Base-by-base conservation (phyloP, 2,888 invertebrate genomes). In the Cheilosia soror region DNA sequence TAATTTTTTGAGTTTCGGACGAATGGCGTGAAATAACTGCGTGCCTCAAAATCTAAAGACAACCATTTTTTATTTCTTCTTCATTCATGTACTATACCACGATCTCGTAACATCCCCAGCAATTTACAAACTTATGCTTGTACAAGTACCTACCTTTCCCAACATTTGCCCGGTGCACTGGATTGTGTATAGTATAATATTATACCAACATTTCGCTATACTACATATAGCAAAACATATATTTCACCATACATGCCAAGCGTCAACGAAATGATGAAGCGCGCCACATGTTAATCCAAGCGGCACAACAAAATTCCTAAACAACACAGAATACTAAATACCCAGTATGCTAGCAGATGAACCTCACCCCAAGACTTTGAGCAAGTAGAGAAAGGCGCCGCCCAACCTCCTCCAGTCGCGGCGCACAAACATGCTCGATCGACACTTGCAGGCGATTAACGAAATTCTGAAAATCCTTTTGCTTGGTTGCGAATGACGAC, bases 221-320 rank as follows among this genome's bases (percentile, higher is more conserved):
- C 20, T 20, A 20, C 20, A 20, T 20, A 37, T 37, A 20, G 66
- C 29, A 42, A 42, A 20, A 42, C 66, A 42, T 53, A 42, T 53
- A 66, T 44, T 68, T 47, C 53, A 68, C 47, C 47, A 47, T 47
- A 5, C 49, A 40, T 49, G 31, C 57, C 25, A 77, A 68, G 49
- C 78, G 78, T 69, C 63, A 78, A 62, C 66, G n/a, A 68, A 77
- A 69, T 84, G 85, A 85, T 87, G 82, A 76, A 83, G 87, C 72
- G 73, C 80, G 69, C 79, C 87, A 87, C 87, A 87, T 87, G 87
- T 83, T 79, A 73, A 76, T 51, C 68, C 68, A 87, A 73, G 79
- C 83, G 83, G 37, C 69, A 82, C 80, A 37, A 82, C 80, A 37
- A 80, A 76, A 68, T 73, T 82, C 62, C 62, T 71, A 66, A 73